phyloP scores from a whole-genome alignment of 1,140 invertebrate genomes.

The Eupeodes corollae region DNA sequence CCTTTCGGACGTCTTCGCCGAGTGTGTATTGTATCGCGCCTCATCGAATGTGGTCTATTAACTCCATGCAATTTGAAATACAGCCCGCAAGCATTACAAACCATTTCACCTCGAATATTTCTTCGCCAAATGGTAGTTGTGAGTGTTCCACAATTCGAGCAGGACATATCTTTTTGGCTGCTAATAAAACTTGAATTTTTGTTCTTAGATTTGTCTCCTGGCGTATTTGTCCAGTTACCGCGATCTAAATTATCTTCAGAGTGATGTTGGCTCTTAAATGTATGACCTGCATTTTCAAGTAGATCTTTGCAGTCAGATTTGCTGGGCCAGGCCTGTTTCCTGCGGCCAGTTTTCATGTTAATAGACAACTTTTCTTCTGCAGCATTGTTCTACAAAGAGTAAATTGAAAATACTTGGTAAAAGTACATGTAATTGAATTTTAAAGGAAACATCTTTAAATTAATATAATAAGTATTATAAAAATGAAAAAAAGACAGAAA shows the following conservation, averaged over 20 bases:
- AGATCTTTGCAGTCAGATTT: slow-evolving; percentile 25
- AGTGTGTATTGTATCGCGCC: slow-evolving; percentile 93
- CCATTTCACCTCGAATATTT: slow-evolving; percentile 79
- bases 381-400: slow-evolving; percentile 4
- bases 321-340: slow-evolving; percentile 35
- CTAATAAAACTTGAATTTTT: too few relatives aligned
- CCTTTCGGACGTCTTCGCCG: slow-evolving; percentile 79
- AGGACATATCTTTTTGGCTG: slow-evolving; percentile 55
- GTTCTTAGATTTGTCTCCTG: not conserved
- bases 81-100: slow-evolving; percentile 88
- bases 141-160: slow-evolving; percentile 74
- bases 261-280: slow-evolving; percentile 4
- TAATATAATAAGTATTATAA: too few relatives aligned
- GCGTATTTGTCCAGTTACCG: not conserved
- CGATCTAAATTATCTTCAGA: too few relatives aligned
- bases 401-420: not conserved
- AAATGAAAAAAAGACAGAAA: too few relatives aligned
- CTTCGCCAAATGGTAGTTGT: slow-evolving; percentile 88
- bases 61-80: slow-evolving; percentile 89
- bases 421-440: too few relatives aligned
- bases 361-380: slow-evolving; percentile 5
- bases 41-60: slow-evolving; percentile 84
- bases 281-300: slow-evolving; percentile 13
- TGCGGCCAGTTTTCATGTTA: slow-evolving; percentile 26
- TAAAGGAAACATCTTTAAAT: too few relatives aligned